These are phyloP conservation scores for Motacilla alba DNA, from an alignment of 2,113 vertebrate genomes.

Conservation along the genomic window DNA sequence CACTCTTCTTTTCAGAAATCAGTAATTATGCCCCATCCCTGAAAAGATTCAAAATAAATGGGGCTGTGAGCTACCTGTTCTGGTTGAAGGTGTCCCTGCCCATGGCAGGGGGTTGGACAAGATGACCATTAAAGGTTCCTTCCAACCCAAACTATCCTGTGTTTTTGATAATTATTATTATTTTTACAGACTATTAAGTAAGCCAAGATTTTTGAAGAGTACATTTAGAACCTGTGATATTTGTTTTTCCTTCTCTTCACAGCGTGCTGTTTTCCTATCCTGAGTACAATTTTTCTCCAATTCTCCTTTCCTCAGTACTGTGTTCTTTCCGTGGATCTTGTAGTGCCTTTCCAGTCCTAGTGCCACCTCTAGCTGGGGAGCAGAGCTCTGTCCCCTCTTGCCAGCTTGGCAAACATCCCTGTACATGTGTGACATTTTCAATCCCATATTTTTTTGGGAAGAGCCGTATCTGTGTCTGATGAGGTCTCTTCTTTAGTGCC, in stretches of 20 bases:
- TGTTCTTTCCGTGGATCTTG: background rate
- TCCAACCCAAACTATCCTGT: background rate
- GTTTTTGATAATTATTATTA: background rate
- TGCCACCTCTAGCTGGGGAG: background rate
- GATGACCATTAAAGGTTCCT: background rate
- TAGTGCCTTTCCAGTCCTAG: background rate
- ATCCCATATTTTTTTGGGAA: background rate
- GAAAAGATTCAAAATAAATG: background rate
- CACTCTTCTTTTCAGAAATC: background rate
- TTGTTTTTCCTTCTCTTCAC: background rate
- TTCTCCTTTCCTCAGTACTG: background rate
- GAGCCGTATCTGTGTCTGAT: background rate
- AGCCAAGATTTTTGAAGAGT: background rate
- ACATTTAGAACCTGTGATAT: background rate
- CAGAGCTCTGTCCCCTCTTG: background rate
- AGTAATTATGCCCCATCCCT: background rate
- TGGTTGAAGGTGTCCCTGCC: background rate
- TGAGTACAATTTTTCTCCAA: accelerated
- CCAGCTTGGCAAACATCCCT: background rate
- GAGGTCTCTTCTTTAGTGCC: background rate
- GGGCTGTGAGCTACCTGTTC: background rate
- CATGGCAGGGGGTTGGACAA: background rate
- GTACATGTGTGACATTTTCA: background rate
- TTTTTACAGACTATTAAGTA: background rate
- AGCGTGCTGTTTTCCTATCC: accelerated